phyloP scores from a whole-genome alignment of 1,140 invertebrate genomes.

The Teleogryllus occipitalis region DNA sequence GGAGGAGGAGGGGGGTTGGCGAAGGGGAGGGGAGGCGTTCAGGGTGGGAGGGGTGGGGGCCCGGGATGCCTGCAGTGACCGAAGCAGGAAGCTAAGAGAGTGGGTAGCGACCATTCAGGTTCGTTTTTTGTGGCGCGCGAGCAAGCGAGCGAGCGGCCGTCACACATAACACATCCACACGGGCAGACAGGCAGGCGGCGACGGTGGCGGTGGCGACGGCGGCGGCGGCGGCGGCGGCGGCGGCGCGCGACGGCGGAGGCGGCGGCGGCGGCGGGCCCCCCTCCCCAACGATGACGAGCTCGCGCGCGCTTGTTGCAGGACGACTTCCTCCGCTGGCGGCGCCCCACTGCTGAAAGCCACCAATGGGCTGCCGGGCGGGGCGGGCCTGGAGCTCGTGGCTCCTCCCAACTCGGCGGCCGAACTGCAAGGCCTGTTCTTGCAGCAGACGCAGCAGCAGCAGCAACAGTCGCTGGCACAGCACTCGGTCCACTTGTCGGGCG shows the following conservation, averaged over 20 bases:
- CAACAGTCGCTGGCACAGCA: constrained; percentile 5
- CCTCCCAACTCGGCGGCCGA: constrained; percentile 39
- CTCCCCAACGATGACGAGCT: background rate
- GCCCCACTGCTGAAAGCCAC: constrained; percentile 35
- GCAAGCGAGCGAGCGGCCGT: background rate
- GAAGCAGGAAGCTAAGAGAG: background rate
- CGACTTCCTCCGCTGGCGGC: constrained; percentile 35
- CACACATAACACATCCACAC: background rate
- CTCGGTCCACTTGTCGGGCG: constrained; percentile 21
- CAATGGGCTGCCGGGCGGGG: constrained; percentile 48
- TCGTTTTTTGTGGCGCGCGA: background rate
- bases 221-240: background rate
- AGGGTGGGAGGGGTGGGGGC: too few species aligned
- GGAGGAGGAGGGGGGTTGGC: too few species aligned
- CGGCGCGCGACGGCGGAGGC: background rate
- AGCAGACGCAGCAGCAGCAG: constrained; percentile 35
- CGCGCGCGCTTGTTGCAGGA: constrained; percentile 30
- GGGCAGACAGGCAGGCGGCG: background rate
- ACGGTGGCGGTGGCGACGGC: background rate
- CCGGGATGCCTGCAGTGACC: background rate
- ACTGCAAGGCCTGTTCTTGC: constrained; percentile 53
- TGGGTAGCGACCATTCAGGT: constrained; percentile 3
- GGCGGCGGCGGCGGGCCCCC: background rate
- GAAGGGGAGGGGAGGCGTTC: background rate
- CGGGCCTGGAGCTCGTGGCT: constrained; percentile 36